Percentiles rank a stretch among this genome's conserved stretches.
These are phyloP conservation scores for Lutraria rhynchaena DNA, from an alignment of 1,140 invertebrate species.

Conservation along the genomic window DNA sequence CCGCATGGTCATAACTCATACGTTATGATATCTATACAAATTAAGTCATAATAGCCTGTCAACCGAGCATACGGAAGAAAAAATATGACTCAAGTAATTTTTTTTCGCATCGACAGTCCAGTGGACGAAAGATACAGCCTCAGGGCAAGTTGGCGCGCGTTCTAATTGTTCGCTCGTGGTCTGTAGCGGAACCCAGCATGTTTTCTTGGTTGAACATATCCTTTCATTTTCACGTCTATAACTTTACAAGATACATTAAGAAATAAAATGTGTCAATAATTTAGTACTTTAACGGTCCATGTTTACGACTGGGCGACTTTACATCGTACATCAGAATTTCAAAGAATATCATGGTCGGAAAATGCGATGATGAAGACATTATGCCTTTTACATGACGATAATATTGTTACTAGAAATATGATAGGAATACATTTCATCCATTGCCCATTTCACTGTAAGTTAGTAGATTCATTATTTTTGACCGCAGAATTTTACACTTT, in stretches of 20 bases:
- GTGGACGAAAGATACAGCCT: conserved; percentile 10
- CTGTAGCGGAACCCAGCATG: conserved; percentile 8
- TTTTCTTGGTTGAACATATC: conserved; percentile 32
- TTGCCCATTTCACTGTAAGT: no score
- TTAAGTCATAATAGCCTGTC: conserved; percentile 57
- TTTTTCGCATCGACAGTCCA: conserved; percentile 24
- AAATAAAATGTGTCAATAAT: neutral
- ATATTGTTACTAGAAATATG: no score
- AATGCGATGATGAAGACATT: no score
- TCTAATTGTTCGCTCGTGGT: neutral
- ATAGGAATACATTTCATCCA: no score
- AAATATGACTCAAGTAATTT: conserved; percentile 8
- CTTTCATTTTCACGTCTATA: conserved; percentile 26
- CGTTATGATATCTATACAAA: conserved; percentile 29
- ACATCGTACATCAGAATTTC: no score
- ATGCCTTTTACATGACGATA: no score
- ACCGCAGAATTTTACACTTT: no score
- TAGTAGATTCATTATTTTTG: no score
- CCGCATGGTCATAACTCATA: conserved; percentile 54
- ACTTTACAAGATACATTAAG: conserved; percentile 15
- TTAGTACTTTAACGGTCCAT: no score
- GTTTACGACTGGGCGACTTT: no score
- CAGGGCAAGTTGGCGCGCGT: conserved; percentile 27
- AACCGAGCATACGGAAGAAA: conserved; percentile 45
- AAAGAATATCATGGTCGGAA: no score